These are phyloP conservation scores for Taxidea taxus DNA, from an alignment of 2,113 vertebrate genomes.

Conservation along the genomic window DNA sequence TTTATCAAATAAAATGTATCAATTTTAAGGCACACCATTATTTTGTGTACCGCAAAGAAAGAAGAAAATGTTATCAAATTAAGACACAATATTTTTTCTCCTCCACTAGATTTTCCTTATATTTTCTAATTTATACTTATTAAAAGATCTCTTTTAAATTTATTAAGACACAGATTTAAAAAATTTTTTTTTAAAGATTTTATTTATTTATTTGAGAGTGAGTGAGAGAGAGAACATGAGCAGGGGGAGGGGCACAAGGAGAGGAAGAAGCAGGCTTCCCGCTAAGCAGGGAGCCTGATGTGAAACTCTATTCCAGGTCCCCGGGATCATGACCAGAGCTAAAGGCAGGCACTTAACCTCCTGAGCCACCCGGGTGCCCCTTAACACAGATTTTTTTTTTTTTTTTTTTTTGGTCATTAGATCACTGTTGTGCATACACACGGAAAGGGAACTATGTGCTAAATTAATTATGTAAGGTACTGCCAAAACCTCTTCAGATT, in stretches of 20 bases:
- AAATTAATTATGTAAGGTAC: neutral
- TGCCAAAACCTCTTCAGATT: slow-evolving; percentile 3
- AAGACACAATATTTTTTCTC: neutral
- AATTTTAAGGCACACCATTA: neutral
- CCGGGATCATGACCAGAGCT: no score
- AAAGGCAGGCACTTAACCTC: no score
- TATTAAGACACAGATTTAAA: neutral
- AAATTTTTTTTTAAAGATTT: no score
- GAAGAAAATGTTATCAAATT: neutral
- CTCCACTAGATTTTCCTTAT: neutral
- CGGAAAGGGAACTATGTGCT: neutral
- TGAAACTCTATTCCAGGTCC: no score
- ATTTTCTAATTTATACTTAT: neutral
- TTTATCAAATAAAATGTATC: neutral
- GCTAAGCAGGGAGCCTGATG: no score
- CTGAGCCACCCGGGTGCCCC: no score
- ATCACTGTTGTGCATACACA: neutral
- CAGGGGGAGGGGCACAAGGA: no score
- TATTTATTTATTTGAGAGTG: no score
- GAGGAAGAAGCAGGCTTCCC: no score
- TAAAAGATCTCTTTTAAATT: neutral
- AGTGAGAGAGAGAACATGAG: no score
- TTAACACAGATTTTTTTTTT: no score
- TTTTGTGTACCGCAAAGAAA: neutral
- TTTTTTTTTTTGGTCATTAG: neutral